Conservation (phyloP, 2,113 vertebrate genomes). For the Cheilinus undulatus region DNA sequence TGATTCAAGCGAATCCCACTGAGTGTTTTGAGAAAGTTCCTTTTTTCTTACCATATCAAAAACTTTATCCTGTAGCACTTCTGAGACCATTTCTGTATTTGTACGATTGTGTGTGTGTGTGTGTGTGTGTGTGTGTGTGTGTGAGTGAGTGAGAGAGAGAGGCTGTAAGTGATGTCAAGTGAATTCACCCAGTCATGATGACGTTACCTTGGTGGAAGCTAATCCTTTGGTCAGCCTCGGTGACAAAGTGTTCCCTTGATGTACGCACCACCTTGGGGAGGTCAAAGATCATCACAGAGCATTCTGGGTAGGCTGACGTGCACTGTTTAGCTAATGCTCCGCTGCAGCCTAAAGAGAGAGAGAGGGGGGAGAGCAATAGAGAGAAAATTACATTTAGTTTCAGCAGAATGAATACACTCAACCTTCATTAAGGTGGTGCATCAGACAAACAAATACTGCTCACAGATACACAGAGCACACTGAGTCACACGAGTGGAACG, state of each 20-base stretch:
- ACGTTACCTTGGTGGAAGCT: slow-evolving; percentile 84
- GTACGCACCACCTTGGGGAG: slow-evolving; percentile 84
- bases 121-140: slow-evolving; percentile 10
- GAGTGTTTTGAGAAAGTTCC: not conserved
- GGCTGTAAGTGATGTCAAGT: slow-evolving; percentile 12
- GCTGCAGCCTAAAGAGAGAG: slow-evolving; percentile 84
- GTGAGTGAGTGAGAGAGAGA: not conserved
- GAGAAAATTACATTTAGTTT: slow-evolving; percentile 49
- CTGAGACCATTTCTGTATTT: not conserved
- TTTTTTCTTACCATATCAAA: not conserved
- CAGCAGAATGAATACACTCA: slow-evolving; percentile 36
- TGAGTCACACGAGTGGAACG: slow-evolving; percentile 4
- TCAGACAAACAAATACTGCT: not conserved
- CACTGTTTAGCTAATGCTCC: slow-evolving; percentile 89
- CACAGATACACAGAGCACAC: not conserved
- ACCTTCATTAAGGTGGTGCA: slow-evolving; percentile 42
- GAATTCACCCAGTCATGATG: not conserved
- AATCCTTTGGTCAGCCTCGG: slow-evolving; percentile 71
- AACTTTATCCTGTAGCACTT: not conserved
- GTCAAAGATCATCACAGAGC: slow-evolving; percentile 88
- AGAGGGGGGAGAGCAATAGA: slow-evolving; percentile 7
- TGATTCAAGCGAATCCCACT: not conserved
- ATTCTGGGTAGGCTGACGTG: slow-evolving; percentile 84
- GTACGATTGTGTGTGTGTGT: not conserved
- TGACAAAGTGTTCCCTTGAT: slow-evolving; percentile 82